Conservation (phyloP, 2,113 vertebrate species). For the Eulacestoma nigropectus region DNA sequence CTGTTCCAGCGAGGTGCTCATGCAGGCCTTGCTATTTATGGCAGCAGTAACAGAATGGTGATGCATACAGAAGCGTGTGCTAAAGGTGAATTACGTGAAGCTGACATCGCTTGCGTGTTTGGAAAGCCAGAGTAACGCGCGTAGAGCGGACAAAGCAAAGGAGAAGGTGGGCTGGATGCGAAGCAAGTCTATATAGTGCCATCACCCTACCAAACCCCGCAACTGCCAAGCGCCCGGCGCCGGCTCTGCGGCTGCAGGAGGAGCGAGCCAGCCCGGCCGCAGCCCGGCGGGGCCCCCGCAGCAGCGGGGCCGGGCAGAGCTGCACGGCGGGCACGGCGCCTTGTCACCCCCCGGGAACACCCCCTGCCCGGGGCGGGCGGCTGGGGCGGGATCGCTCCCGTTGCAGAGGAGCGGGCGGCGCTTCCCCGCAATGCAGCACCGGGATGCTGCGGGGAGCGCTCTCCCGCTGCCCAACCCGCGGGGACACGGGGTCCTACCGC, state of each 20-base stretch:
- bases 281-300: neutral
- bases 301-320: neutral
- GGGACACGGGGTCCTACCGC: neutral
- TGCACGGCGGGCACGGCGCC: neutral
- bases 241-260: neutral
- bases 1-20: neutral
- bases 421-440: slow-evolving; percentile 23
- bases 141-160: neutral
- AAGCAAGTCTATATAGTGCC: neutral
- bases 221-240: neutral
- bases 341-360: fast-evolving
- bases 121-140: neutral
- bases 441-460: neutral
- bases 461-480: neutral
- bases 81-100: neutral
- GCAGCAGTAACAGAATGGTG: neutral
- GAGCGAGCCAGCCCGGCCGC: neutral
- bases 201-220: slow-evolving; percentile 15
- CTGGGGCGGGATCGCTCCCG: neutral
- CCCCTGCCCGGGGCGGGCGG: too few species aligned
- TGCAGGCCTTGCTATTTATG: fast-evolving
- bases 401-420: neutral
- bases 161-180: neutral
- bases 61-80: fast-evolving
- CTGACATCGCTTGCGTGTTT: fast-evolving